Evolutionary conservation across 2,888 invertebrate species (phyloP), one percentile per base, ranked within the genome.

Genomic region (Cloeon dipterum): DNA sequence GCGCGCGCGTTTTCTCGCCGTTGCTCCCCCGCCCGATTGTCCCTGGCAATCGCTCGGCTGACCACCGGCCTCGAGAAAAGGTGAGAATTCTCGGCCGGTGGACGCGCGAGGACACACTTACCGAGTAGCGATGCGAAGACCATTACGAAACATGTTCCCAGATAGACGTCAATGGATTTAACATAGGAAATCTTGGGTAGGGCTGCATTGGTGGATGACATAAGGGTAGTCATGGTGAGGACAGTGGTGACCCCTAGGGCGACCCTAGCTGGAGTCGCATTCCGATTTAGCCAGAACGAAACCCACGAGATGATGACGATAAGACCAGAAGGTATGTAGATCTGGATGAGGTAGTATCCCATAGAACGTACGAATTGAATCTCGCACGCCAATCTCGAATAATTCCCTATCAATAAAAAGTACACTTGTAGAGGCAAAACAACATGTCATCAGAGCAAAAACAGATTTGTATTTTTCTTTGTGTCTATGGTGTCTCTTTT

Each of bases 101-200:
- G n/a, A n/a, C n/a, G n/a, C n/a, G n/a, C n/a, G n/a, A n/a, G n/a
- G n/a, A n/a, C n/a, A n/a, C n/a, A 58, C 66, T 75, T 70, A 85
- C 86, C 88, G 65, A 94, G 65, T 56, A 94, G 68, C 60, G 89
- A 89, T 51, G 91, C 91, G 68, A 93, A 93, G 56, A 93, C 93
- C 91, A 93, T 93, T 58, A 93, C 86, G 81, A 93, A 93, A 66
- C 89, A 91, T 53, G 89, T 91, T 53, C 89, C 89, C 63, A 91
- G 66, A 63, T 89, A 93, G 51, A 93, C 89, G 63, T 93, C 93
- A 60, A 93, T 93, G 50, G 86, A 86, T 62, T 93, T 93, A 61
- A 93, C 88, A 65, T 93, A 93, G 46, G 89, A 89, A 56, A 93
- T 91, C 68, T 96, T 89, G 50, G 96, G 96, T 59, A 98, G 71